phyloP scores from a whole-genome alignment of 2,888 invertebrate genomes.

The Formica aserva region DNA sequence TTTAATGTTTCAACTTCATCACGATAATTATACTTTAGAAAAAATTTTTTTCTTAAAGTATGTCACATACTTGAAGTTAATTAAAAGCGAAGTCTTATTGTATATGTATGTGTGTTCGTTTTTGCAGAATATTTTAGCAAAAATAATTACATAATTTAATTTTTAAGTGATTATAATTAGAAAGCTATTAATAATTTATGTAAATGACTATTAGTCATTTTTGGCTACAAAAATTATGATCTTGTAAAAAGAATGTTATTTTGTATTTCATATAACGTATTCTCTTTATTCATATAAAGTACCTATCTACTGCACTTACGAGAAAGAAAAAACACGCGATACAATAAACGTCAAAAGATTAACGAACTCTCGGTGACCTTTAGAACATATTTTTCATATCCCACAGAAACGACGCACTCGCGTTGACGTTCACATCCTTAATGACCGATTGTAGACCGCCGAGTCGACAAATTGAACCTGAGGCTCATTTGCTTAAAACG shows the following conservation, averaged over 20 bases:
- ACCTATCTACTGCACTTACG: neutral
- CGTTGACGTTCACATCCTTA: conserved; percentile 67
- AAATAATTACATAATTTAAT: neutral
- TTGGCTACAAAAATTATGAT: neutral
- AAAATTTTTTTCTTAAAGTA: neutral
- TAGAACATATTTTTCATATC: conserved; percentile 57
- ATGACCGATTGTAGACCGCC: conserved; percentile 75
- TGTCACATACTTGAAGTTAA: neutral
- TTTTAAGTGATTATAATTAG: neutral
- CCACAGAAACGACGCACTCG: conserved; percentile 35
- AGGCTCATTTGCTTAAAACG: conserved; percentile 82
- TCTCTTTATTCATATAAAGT: neutral
- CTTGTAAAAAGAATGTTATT: neutral
- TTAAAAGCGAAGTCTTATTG: neutral
- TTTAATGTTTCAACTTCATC: neutral
- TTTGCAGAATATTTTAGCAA: neutral
- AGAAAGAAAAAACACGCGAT: neutral
- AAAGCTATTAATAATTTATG: neutral
- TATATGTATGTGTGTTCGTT: neutral
- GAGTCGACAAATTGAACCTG: conserved; percentile 80
- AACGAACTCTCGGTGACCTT: conserved; percentile 56
- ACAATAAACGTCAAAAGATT: conserved; percentile 20
- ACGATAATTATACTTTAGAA: neutral
- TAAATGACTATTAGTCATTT: neutral
- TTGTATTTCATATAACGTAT: neutral